A percentile compares a stretch with the other conserved stretches of the same genome.
These are phyloP conservation scores for Drosophila triauraria DNA, from an alignment of 1,140 invertebrate genomes.

Conservation along the genomic window DNA sequence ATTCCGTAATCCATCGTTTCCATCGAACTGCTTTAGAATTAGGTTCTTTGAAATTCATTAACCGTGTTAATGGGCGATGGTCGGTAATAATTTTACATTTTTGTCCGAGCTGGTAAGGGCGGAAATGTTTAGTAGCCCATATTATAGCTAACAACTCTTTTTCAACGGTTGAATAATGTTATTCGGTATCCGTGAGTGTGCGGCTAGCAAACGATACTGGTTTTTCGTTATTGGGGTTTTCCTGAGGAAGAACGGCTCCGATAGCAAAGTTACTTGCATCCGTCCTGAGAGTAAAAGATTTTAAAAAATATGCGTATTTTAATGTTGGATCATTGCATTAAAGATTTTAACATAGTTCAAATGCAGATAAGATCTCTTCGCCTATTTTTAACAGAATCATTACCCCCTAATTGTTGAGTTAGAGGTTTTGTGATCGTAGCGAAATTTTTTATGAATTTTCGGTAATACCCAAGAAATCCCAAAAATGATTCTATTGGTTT, in stretches of 20 bases:
- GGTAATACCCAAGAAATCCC: no score
- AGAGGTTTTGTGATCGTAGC: no score
- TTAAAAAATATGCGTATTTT: neutral
- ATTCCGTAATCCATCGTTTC: neutral
- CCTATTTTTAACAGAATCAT: no score
- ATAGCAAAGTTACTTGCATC: slow-evolving; percentile 1
- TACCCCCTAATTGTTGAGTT: no score
- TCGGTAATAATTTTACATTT: neutral
- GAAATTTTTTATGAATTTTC: no score
- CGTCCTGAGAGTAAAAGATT: neutral
- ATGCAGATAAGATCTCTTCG: no score
- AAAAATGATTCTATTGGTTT: no score
- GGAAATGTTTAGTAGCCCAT: neutral
- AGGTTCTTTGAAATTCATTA: neutral
- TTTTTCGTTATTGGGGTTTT: neutral
- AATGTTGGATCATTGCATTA: no score
- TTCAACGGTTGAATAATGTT: slow-evolving; percentile 17
- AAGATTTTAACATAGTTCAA: no score
- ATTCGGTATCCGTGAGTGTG: neutral
- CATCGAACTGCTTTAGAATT: neutral
- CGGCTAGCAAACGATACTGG: slow-evolving; percentile 25
- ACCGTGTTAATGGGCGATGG: neutral
- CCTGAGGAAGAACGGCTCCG: neutral
- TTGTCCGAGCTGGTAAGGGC: neutral
- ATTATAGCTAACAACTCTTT: slow-evolving; percentile 20